Conservation (phyloP, 2,888 invertebrate genomes). For the Drosophila histrio region DNA sequence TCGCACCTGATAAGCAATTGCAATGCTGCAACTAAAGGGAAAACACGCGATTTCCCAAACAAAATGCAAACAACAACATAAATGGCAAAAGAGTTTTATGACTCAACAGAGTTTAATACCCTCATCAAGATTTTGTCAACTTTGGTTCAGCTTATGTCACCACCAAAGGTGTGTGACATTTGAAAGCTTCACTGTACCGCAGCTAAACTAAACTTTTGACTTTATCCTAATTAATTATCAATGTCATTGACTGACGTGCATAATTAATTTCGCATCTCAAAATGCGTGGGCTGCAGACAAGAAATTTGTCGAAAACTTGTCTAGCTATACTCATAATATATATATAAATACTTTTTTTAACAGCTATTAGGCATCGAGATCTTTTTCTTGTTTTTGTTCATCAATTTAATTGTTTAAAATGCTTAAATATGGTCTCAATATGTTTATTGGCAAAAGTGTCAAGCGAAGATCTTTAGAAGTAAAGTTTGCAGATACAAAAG, state of each 20-base stretch:
- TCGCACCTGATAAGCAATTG: constrained; percentile 27
- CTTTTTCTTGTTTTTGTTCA: constrained; percentile 7
- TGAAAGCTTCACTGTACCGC: constrained; percentile 17
- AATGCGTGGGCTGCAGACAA: constrained; percentile 38
- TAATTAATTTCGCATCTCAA: constrained; percentile 61
- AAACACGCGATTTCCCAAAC: neutral
- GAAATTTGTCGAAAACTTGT: constrained; percentile 8
- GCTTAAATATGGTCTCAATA: neutral
- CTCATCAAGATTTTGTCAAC: constrained; percentile 5
- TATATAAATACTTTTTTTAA: no score
- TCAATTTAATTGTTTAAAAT: constrained; percentile 9
- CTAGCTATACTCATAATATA: neutral
- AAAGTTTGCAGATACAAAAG: neutral
- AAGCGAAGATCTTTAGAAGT: neutral
- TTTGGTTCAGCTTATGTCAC: constrained; percentile 47
- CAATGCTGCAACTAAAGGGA: constrained; percentile 12
- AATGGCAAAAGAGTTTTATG: constrained; percentile 13
- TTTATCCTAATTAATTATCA: constrained; percentile 57
- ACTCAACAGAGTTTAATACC: constrained; percentile 9
- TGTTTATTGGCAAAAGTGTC: constrained; percentile 27
- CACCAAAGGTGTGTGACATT: constrained; percentile 13
- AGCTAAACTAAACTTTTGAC: constrained; percentile 38
- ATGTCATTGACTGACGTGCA: constrained; percentile 53
- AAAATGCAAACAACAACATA: constrained; percentile 2
- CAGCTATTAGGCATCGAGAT: constrained; percentile 7